Evolutionary conservation across 2,888 invertebrate genomes (phyloP).

Genomic region (Spatulosminthurus flaviceps): DNA sequence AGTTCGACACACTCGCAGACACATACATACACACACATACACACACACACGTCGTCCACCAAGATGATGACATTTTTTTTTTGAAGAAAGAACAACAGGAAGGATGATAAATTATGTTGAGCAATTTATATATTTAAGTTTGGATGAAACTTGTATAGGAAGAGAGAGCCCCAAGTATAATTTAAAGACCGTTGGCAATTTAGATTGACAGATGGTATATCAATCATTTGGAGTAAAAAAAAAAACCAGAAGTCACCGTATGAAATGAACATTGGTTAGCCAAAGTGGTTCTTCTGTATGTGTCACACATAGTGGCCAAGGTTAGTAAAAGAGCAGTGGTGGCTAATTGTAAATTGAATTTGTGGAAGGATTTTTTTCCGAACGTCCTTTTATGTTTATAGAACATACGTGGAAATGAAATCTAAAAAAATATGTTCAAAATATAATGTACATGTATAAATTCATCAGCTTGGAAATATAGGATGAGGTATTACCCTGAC

Average conservation of each 20-base stretch:
- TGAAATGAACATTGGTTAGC: background rate
- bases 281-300: background rate
- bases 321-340: slow-evolving; percentile 28
- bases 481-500: slow-evolving; percentile 22
- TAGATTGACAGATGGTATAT: slow-evolving; percentile 46
- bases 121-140: slow-evolving; percentile 21
- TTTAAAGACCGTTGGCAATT: slow-evolving; percentile 36
- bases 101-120: slow-evolving; percentile 35
- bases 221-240: slow-evolving; percentile 35
- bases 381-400: background rate
- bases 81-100: background rate
- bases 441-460: background rate
- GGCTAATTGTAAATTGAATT: slow-evolving; percentile 42
- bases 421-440: too few species aligned
- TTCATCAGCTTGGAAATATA: slow-evolving; percentile 32
- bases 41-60: too few species aligned
- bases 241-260: slow-evolving; percentile 15
- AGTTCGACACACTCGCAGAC: background rate
- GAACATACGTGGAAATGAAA: too few species aligned
- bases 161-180: slow-evolving; percentile 2
- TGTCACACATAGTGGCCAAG: slow-evolving; percentile 36
- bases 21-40: too few species aligned
- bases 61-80: background rate
- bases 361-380: background rate
- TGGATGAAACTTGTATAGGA: too few species aligned